Evolutionary conservation across 2,797 vertebrate genomes (phyloP).

Genomic region (Heteromormyrus szaboi): DNA sequence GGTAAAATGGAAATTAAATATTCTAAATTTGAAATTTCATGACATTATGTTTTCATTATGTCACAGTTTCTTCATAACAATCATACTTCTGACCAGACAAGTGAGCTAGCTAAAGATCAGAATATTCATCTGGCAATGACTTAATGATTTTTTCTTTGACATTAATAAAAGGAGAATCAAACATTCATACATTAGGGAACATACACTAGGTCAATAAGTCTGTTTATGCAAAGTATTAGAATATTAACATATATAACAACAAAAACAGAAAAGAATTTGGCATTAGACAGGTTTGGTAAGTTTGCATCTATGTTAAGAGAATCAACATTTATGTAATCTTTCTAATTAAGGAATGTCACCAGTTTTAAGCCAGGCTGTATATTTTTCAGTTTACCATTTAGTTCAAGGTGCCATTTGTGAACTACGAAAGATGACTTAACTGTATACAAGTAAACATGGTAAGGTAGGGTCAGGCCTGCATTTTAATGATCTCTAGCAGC

Average conservation of each 20-base stretch:
- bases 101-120: not conserved
- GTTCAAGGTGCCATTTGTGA: not conserved
- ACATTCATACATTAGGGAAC: not conserved
- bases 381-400: not conserved
- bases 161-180: not conserved
- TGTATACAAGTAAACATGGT: conserved; percentile 1
- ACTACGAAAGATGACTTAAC: not conserved
- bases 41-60: not conserved
- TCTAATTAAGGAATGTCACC: not conserved
- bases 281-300: not conserved
- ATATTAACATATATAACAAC: not conserved
- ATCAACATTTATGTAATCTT: not conserved
- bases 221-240: not conserved
- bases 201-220: not conserved
- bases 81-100: not conserved
- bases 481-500: not conserved
- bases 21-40: not conserved
- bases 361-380: not conserved
- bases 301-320: not conserved
- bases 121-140: not conserved
- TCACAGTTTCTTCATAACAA: not conserved
- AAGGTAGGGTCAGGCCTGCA: not conserved
- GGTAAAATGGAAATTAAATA: not conserved
- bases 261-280: not conserved
- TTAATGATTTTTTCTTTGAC: not conserved